Base-by-base conservation (phyloP, 2,113 vertebrate genomes). In the Oryzias melastigma region DNA sequence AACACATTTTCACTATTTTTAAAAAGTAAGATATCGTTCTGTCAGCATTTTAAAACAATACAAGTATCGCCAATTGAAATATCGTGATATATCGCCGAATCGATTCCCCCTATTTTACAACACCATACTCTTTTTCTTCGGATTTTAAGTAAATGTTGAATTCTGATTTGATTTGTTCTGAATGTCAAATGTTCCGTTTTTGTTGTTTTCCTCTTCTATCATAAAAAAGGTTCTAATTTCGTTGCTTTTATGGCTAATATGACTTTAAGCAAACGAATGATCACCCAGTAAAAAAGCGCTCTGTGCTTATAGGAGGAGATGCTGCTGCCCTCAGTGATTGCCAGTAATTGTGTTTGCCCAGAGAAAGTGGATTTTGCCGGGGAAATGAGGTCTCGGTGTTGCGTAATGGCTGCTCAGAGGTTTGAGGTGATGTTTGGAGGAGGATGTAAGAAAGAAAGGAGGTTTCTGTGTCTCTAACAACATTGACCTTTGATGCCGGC, bases 341-440 rank as follows among this genome's bases (percentile, higher is more conserved):
- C 35, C 53, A 58, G 15, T 90, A 90, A 90, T 87, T 25, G 22
- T 20, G 65, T 91, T 87, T 85, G 68, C 12, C 13, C 18, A 22
- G 19, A 72, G 56, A 72, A 88, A 90, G 59, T 86, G 77, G 71
- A 85, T 90, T 83, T 65, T 75, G 59, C 24, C 7, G 25, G 71
- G 88, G 89, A 92, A 91, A 90, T 89, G 58, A 88, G 77, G 77
- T 69, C 54, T 56, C 65, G 53, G 69, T 87, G 67, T 71, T 54
- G 46, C 45, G 5, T 78, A 84, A 83, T 69, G 60, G 60, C 58
- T 57, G 22, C 27, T 69, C 14, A 66, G 64, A 45, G 78, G 48
- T 67, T 82, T 73, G 35, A 78, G 52, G 75, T 40, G 66, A 51
- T 78, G 75, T 75, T 74, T 85, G 80, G 70, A 63, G 4, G 5